Evolutionary conservation across 1,140 invertebrate species (phyloP).

Genomic region (Camponotus pennsylvanicus): DNA sequence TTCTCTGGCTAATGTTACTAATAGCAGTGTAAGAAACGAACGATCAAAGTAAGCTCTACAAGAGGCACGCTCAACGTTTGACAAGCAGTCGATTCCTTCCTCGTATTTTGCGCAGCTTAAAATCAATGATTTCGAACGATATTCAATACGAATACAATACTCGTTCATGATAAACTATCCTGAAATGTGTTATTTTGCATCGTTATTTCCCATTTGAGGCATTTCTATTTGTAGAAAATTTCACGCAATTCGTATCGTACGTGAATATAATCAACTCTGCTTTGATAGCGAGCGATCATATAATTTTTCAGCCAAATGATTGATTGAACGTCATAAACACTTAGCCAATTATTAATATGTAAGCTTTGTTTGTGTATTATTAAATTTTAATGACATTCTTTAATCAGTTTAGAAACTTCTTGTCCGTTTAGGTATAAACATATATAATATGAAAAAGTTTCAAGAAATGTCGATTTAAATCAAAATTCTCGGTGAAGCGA

Average conservation of each 20-base stretch:
- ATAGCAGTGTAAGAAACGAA: conserved; percentile 15
- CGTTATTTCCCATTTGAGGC: background rate
- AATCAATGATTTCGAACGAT: conserved; percentile 41
- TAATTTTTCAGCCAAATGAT: conserved; percentile 13
- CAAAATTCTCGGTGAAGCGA: conserved; percentile 6
- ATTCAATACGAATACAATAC: conserved; percentile 19
- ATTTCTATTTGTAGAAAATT: conserved; percentile 51
- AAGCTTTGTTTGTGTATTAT: background rate
- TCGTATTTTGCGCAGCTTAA: conserved; percentile 42
- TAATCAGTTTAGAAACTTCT: background rate
- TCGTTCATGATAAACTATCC: conserved; percentile 55
- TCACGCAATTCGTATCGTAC: background rate
- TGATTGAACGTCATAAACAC: conserved; percentile 34
- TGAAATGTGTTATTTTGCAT: conserved; percentile 30
- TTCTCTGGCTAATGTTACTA: conserved; percentile 23
- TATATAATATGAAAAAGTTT: background rate
- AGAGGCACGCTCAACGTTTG: conserved; percentile 31
- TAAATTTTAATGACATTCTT: conserved; percentile 34
- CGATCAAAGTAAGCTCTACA: conserved; percentile 12
- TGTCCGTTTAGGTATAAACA: background rate
- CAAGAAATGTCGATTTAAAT: background rate
- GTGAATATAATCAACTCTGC: background rate
- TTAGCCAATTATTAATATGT: conserved; percentile 34
- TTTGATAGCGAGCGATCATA: conserved; percentile 15
- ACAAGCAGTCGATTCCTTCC: conserved; percentile 41